Conservation (phyloP, 2,888 invertebrate genomes). For the Eutolmus rufibarbis region DNA sequence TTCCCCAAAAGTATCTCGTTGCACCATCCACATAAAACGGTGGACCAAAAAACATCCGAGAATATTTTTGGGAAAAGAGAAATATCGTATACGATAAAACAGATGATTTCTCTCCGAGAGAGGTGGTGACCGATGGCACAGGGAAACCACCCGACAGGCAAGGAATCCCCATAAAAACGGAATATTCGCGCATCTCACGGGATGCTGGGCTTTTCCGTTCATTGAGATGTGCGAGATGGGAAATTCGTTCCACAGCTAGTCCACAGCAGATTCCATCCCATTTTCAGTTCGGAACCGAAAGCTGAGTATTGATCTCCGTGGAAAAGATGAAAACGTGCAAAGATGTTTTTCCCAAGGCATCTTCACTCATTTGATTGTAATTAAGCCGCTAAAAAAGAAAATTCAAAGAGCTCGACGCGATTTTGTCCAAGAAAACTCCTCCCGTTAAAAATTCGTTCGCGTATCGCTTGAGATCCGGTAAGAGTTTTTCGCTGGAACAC, state of each 20-base stretch:
- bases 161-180: background rate
- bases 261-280: constrained; percentile 22
- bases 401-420: background rate
- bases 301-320: constrained; percentile 45
- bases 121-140: background rate
- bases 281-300: constrained; percentile 31
- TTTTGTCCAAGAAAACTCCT: background rate
- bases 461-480: background rate
- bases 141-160: background rate
- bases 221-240: background rate
- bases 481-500: background rate
- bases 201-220: background rate
- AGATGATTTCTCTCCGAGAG: background rate
- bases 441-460: background rate
- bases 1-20: background rate
- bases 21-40: background rate
- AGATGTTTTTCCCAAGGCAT: background rate
- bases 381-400: background rate
- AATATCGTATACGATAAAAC: background rate
- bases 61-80: background rate
- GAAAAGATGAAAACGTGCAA: constrained; percentile 35
- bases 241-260: constrained; percentile 13
- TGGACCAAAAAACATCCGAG: background rate
- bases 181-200: constrained; percentile 2
- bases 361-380: background rate